phyloP scores from a whole-genome alignment of 2,113 vertebrate genomes.

The Ornithorhynchus anatinus region DNA sequence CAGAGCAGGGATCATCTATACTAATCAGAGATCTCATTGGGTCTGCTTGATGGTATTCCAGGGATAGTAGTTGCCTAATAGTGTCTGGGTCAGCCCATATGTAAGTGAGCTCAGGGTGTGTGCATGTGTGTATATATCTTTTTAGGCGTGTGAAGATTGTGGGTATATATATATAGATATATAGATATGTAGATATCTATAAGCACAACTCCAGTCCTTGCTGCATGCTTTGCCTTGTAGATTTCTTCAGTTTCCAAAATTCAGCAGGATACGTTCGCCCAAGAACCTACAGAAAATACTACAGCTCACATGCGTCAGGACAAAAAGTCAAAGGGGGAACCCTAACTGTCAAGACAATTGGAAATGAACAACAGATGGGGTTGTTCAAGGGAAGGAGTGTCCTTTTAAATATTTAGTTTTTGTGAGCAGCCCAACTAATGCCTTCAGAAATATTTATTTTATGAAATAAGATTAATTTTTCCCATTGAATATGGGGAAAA shows the following conservation, averaged over 20 bases:
- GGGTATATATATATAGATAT: not conserved
- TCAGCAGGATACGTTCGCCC: fast-evolving
- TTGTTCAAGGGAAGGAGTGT: not conserved
- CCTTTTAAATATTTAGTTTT: not conserved
- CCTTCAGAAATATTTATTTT: constrained; percentile 28
- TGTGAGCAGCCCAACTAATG: not conserved
- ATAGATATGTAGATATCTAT: not conserved
- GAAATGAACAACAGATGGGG: constrained; percentile 16
- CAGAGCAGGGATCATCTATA: too few relatives aligned
- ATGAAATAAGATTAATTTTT: constrained; percentile 11
- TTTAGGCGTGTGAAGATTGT: too few relatives aligned
- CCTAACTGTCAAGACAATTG: not conserved
- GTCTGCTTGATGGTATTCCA: too few relatives aligned
- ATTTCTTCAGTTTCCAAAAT: not conserved
- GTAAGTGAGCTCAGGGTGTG: not conserved
- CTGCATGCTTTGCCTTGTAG: fast-evolving
- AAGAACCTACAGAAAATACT: not conserved
- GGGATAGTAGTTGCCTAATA: too few relatives aligned
- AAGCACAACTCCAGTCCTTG: not conserved
- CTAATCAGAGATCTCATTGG: too few relatives aligned
- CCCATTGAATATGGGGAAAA: not conserved
- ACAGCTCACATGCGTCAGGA: not conserved
- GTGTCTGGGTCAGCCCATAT: too few relatives aligned
- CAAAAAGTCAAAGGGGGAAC: fast-evolving
- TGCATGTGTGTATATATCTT: not conserved